Percentiles rank a stretch among this genome's conserved stretches.
phyloP scores from a whole-genome alignment of 2,797 vertebrate genomes.

The Phoxinus dragarum region DNA sequence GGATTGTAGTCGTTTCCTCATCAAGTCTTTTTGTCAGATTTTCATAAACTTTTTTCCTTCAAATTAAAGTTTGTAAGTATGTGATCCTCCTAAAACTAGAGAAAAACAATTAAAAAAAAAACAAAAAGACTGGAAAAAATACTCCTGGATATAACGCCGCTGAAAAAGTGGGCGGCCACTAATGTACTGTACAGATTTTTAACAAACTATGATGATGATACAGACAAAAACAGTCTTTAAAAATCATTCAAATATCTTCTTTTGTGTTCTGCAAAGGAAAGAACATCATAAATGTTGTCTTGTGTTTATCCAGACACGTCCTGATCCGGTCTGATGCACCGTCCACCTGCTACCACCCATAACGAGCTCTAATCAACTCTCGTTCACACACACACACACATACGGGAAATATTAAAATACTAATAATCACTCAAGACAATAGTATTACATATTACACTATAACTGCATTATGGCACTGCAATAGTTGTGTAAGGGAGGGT shows the following conservation, averaged over 20 bases:
- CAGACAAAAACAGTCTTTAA: neutral
- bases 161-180: neutral
- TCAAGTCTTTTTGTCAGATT: too few species aligned
- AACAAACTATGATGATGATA: too few species aligned
- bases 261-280: neutral
- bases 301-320: conserved; percentile 3
- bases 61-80: too few species aligned
- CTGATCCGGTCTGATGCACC: conserved; percentile 3
- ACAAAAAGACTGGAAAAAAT: too few species aligned
- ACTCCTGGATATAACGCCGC: too few species aligned
- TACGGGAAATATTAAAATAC: neutral
- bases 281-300: neutral
- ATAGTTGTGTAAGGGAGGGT: neutral
- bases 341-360: neutral
- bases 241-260: neutral
- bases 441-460: neutral
- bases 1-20: too few species aligned
- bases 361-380: neutral
- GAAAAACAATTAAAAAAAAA: too few species aligned
- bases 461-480: neutral
- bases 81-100: too few species aligned
- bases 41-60: too few species aligned
- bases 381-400: neutral
- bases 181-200: neutral
- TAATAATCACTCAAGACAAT: neutral